phyloP scores from a whole-genome alignment of 2,888 invertebrate species.

The Nephrotoma flavescens region DNA sequence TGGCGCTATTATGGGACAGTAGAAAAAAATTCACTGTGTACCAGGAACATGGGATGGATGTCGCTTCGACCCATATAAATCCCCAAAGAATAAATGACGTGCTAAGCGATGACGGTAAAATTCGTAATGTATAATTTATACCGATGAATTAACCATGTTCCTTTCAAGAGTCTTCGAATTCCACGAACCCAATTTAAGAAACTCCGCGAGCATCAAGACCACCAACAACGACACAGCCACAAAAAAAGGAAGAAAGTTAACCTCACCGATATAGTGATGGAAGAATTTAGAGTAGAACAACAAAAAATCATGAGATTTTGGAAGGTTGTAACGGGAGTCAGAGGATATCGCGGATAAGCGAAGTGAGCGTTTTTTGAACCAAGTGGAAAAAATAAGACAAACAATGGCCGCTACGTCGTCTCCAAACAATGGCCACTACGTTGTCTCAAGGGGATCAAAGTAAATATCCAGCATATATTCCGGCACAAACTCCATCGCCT shows the following conservation, averaged over 20 bases:
- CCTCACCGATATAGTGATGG: not conserved
- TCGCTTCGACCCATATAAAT: not conserved
- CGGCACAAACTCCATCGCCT: too few relatives aligned
- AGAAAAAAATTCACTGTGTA: not conserved
- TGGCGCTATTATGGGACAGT: not conserved
- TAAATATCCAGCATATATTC: too few relatives aligned
- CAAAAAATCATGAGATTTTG: not conserved
- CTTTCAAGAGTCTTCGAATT: not conserved
- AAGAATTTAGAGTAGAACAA: not conserved
- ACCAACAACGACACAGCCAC: not conserved
- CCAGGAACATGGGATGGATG: not conserved
- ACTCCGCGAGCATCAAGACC: not conserved
- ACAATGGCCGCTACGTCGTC: too few relatives aligned
- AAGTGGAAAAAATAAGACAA: too few relatives aligned
- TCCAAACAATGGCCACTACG: too few relatives aligned
- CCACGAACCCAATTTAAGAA: too few relatives aligned
- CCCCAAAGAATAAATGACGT: not conserved
- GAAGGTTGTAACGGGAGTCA: not conserved
- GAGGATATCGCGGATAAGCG: too few relatives aligned
- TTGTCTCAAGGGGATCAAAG: too few relatives aligned
- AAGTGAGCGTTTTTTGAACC: too few relatives aligned
- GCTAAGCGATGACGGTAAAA: not conserved
- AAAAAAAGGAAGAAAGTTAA: not conserved
- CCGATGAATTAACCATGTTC: not conserved
- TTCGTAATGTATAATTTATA: not conserved